These are phyloP conservation scores for Drosophila villosipedis DNA, from an alignment of 2,888 invertebrate genomes.

Conservation along the genomic window DNA sequence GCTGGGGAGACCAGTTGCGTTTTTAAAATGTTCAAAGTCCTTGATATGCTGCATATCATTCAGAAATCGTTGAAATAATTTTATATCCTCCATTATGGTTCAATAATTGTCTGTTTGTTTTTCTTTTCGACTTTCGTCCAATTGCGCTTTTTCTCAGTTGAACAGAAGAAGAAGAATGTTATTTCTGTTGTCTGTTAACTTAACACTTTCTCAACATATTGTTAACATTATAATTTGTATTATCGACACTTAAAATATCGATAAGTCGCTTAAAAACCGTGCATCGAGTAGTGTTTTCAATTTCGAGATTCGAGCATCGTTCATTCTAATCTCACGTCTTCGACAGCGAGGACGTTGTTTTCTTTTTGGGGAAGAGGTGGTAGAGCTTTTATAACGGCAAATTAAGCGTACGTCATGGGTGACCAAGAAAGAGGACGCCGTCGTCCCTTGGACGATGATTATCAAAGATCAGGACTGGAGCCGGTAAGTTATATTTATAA, in stretches of 20 bases:
- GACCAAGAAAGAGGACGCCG: conserved; percentile 52
- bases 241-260: conserved; percentile 1
- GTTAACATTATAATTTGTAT: not conserved
- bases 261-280: not conserved
- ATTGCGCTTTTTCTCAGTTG: conserved; percentile 4
- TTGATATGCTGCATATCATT: conserved; percentile 69
- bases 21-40: conserved; percentile 49
- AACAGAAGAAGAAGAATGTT: conserved; percentile 9
- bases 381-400: not conserved
- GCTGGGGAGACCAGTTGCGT: conserved; percentile 12
- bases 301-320: not conserved
- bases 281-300: not conserved
- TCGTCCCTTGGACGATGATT: conserved; percentile 18
- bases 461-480: not conserved
- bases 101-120: conserved; percentile 9
- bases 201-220: conserved; percentile 3
- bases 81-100: conserved; percentile 60
- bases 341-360: not conserved
- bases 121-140: not conserved
- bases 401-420: conserved; percentile 15
- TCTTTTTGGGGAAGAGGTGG: accelerated
- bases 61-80: conserved; percentile 63
- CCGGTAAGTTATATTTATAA: conserved; percentile 36
- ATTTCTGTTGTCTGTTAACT: conserved; percentile 14
- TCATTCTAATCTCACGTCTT: conserved; percentile 21